These are phyloP conservation scores for Lutraria rhynchaena DNA, from an alignment of 1,140 invertebrate species.

Conservation along the genomic window DNA sequence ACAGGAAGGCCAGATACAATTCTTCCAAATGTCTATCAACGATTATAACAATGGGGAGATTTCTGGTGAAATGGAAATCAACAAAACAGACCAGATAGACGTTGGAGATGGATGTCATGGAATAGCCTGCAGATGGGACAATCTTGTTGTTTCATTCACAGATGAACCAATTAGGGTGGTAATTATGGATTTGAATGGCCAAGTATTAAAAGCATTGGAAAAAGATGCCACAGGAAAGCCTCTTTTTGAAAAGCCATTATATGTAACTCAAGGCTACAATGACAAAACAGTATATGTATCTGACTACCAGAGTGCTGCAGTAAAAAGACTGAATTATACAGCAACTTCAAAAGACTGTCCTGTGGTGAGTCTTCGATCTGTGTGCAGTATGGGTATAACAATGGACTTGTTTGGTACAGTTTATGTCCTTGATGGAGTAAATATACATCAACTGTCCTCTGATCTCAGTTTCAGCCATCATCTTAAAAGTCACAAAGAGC, in stretches of 20 bases:
- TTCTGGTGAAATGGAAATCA: background rate
- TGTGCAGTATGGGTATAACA: too few species aligned
- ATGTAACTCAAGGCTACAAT: background rate
- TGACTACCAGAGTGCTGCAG: constrained; percentile 5
- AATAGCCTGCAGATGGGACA: background rate
- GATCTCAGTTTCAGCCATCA: too few species aligned
- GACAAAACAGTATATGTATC: constrained; percentile 26
- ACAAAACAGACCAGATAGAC: background rate
- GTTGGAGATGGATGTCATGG: constrained; percentile 2
- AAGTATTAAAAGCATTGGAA: background rate
- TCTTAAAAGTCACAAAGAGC: too few species aligned
- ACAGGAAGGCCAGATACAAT: background rate
- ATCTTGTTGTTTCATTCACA: constrained; percentile 13
- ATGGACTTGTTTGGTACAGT: too few species aligned
- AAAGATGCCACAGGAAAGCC: constrained; percentile 1
- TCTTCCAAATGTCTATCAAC: background rate
- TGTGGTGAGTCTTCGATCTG: too few species aligned
- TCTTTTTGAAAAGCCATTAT: background rate
- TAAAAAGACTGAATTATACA: background rate
- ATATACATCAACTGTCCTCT: too few species aligned
- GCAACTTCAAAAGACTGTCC: too few species aligned
- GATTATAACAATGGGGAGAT: background rate
- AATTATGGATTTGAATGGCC: constrained; percentile 5
- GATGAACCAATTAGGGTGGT: background rate
- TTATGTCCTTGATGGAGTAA: too few species aligned